Evolutionary conservation across 2,797 vertebrate genomes (phyloP).

Genomic region (Pseudochirops cupreus): DNA sequence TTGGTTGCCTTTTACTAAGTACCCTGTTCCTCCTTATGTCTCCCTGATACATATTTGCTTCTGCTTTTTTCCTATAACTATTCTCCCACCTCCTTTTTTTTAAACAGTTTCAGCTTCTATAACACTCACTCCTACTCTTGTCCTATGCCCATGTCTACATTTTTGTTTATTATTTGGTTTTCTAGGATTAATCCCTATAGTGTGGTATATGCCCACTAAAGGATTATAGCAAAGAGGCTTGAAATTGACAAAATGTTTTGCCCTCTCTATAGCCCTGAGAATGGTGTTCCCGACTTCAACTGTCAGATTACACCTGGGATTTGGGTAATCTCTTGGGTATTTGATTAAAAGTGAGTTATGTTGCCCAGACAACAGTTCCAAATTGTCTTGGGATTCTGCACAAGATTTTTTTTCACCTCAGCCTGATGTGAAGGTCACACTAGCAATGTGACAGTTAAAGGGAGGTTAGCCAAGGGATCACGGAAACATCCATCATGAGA

Average conservation of each 20-base stretch:
- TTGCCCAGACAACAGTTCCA: slow-evolving; percentile 83
- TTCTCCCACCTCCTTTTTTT: background rate
- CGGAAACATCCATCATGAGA: slow-evolving; percentile 61
- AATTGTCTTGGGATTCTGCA: slow-evolving; percentile 80
- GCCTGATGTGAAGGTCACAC: slow-evolving; percentile 79
- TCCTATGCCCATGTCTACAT: background rate
- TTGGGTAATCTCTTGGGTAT: slow-evolving; percentile 74
- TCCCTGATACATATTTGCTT: slow-evolving; percentile 5
- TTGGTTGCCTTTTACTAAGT: background rate
- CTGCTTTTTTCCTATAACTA: slow-evolving; percentile 10
- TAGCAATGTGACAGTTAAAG: slow-evolving; percentile 52
- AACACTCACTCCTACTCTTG: background rate
- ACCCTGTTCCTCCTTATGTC: slow-evolving; percentile 9
- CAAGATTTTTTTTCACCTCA: slow-evolving; percentile 72
- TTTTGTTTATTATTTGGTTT: slow-evolving; percentile 42
- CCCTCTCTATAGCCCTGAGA: background rate
- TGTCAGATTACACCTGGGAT: slow-evolving; percentile 69
- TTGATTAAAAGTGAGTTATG: slow-evolving; percentile 75
- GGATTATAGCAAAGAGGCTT: slow-evolving; percentile 42
- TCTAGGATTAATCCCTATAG: slow-evolving; percentile 6
- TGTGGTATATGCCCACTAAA: slow-evolving; percentile 27
- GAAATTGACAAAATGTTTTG: slow-evolving; percentile 67
- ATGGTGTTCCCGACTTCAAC: slow-evolving; percentile 62
- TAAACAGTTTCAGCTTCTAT: background rate
- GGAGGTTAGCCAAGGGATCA: slow-evolving; percentile 45